Percentiles rank a stretch among this genome's conserved stretches.
Evolutionary conservation across 2,888 invertebrate genomes (phyloP).

Genomic region (Drosophila multiciliata): DNA sequence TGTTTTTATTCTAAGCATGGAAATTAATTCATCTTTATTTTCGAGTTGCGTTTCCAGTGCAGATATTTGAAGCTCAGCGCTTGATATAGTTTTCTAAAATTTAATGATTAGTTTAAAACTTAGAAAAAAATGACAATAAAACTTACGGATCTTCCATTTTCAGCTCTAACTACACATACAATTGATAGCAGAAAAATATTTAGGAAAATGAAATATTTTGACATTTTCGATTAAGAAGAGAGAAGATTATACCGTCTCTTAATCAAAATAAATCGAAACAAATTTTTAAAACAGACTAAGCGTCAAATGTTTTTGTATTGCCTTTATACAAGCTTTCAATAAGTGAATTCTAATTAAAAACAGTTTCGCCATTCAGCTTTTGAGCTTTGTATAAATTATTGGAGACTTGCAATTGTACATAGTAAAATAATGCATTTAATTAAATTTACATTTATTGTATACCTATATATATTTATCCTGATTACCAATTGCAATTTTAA

Average conservation of each 20-base stretch:
- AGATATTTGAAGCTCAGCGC: conserved; percentile 17
- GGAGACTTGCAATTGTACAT: conserved; percentile 2
- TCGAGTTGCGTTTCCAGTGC: conserved; percentile 19
- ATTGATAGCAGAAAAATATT: conserved; percentile 19
- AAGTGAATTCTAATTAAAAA: conserved; percentile 21
- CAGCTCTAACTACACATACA: conserved; percentile 11
- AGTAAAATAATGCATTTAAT: neutral
- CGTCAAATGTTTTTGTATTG: conserved; percentile 1
- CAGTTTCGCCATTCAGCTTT: conserved; percentile 12
- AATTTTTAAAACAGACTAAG: conserved; percentile 21
- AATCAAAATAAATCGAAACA: conserved; percentile 32
- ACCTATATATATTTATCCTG: neutral
- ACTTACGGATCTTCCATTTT: conserved; percentile 18
- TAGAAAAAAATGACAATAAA: no score
- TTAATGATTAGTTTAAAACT: neutral
- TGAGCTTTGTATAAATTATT: conserved; percentile 34
- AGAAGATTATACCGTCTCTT: neutral
- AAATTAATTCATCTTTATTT: conserved; percentile 51
- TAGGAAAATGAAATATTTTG: neutral
- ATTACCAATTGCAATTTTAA: neutral
- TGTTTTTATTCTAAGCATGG: conserved; percentile 45
- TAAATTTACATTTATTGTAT: neutral
- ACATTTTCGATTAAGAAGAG: conserved; percentile 16
- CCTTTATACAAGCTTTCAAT: conserved; percentile 10
- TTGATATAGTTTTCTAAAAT: conserved; percentile 17